Evolutionary conservation across 2,113 vertebrate species (phyloP), one percentile per base, ranked within the genome.

Genomic region (Tylochromis polylepis): DNA sequence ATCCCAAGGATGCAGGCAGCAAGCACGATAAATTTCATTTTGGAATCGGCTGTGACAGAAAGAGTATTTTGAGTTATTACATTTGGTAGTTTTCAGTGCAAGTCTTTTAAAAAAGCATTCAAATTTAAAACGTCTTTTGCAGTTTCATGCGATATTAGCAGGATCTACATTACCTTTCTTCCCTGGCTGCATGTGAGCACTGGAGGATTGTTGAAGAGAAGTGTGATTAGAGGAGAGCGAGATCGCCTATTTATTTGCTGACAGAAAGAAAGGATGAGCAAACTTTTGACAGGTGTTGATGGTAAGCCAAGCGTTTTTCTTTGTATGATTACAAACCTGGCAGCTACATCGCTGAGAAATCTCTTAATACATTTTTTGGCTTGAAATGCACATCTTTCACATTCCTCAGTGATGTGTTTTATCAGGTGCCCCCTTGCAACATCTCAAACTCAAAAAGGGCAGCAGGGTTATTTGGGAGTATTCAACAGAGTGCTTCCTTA

Each of bases 171-270:
- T 93, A 95, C 91, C 93, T 92, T 87, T 89, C 43, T 43, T 79
- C 41, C 82, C 56, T 31, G 56, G 72, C 62, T 49, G 81, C 83
- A 80, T 36, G 67, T 41, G 51, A 72, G 75, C 6, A 81, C 80
- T 56, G 87, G 57, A 41, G 78, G 80, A 60, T 79, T 70, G 81
- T n/a, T 49, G 86, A 22, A 81, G 81, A 85, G 51, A 24, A 59
- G 16, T 90, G 85, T 86, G 88, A 87, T 81, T 62, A 46, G 72
- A 18, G 29, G 34, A 62, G 81, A 22, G 81, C 60, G 43, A 12
- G 88, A 90, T n/a, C 86, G 84, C 88, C 94, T 94, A 93, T 95
- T 94, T 96, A 95, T 95, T 90, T 81, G 81, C 90, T 82, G 62
- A 41, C 41, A 49, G 58, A 92, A 93, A 70, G 16, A 86, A 89